phyloP scores from a whole-genome alignment of 2,113 vertebrate genomes.

The Otocyon megalotis region DNA sequence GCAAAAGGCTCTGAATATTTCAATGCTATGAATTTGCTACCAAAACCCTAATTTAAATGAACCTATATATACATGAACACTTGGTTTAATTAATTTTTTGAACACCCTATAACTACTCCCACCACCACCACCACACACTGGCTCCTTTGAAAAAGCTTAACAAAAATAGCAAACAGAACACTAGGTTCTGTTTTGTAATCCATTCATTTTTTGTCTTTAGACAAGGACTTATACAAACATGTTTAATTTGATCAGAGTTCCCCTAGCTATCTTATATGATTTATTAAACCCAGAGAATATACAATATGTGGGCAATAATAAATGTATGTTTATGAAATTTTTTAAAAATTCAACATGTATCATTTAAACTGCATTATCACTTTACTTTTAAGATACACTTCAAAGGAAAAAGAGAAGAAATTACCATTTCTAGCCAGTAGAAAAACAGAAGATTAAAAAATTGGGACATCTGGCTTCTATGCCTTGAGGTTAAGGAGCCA shows the following conservation, averaged over 20 bases:
- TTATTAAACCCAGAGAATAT: not conserved
- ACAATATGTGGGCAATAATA: not conserved
- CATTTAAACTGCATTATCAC: not conserved
- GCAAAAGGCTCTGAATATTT: not conserved
- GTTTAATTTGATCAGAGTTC: not conserved
- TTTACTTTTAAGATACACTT: not conserved
- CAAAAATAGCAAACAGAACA: not conserved
- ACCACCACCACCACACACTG: not conserved
- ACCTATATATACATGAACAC: not conserved
- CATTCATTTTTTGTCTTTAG: not conserved
- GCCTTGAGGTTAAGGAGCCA: not conserved
- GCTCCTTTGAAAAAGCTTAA: not conserved
- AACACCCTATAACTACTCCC: not conserved
- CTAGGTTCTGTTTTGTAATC: not conserved
- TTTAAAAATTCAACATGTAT: not conserved
- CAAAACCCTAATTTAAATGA: not conserved
- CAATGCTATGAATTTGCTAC: not conserved
- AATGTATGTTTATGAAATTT: not conserved
- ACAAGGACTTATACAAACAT: not conserved
- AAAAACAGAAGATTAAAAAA: slow-evolving; percentile 13
- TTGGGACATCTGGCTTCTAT: not conserved
- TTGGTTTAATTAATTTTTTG: not conserved
- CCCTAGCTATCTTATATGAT: not conserved
- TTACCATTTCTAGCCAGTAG: not conserved
- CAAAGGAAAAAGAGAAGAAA: not conserved